Conservation (phyloP, 1,140 invertebrate species). For the Lethocerus indicus region DNA sequence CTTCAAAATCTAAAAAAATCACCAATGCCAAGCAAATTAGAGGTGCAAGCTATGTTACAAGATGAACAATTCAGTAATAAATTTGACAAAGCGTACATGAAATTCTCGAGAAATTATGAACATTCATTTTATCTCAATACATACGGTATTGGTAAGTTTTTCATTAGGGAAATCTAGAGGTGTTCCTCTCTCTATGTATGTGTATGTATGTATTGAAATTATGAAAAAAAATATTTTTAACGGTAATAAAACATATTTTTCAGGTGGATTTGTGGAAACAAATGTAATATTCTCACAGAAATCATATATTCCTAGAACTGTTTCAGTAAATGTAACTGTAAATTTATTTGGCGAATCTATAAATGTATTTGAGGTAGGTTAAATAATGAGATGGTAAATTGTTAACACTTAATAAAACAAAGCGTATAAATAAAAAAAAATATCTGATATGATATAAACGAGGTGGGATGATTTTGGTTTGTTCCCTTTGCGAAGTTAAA, state of each 20-base stretch:
- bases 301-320: conserved; percentile 72
- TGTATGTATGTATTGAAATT: too few species aligned
- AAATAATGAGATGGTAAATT: too few species aligned
- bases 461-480: neutral
- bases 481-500: neutral
- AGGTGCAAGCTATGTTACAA: conserved; percentile 65
- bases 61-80: conserved; percentile 50
- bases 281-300: conserved; percentile 78
- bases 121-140: conserved; percentile 70
- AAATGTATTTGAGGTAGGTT: conserved; percentile 57
- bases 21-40: conserved; percentile 59
- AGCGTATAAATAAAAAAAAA: too few species aligned
- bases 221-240: neutral
- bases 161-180: too few species aligned
- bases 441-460: too few species aligned
- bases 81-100: conserved; percentile 64
- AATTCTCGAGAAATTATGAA: conserved; percentile 84
- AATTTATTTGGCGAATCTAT: conserved; percentile 82
- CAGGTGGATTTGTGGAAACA: conserved; percentile 53
- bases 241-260: conserved; percentile 14
- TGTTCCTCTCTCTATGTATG: too few species aligned
- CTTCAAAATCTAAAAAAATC: conserved; percentile 70
- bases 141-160: conserved; percentile 51
- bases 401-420: too few species aligned
- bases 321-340: conserved; percentile 65